phyloP scores from a whole-genome alignment of 1,140 invertebrate genomes.

The Cotesia vestalis region DNA sequence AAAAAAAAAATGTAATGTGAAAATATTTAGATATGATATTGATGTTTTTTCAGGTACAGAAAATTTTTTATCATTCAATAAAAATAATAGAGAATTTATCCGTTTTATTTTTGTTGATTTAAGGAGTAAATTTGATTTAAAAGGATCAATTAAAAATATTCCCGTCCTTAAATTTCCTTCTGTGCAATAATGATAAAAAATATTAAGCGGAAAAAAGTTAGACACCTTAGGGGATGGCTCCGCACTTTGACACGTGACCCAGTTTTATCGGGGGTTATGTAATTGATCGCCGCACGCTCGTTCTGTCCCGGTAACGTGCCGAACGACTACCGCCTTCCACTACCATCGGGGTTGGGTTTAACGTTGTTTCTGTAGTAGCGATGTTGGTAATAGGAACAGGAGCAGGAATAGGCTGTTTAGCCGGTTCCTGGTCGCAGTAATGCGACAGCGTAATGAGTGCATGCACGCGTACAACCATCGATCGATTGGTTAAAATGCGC shows the following conservation, averaged over 20 bases:
- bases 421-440: constrained; percentile 1
- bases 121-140: too few species aligned
- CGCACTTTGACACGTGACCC: constrained; percentile 63
- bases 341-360: too few species aligned
- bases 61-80: too few species aligned
- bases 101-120: too few species aligned
- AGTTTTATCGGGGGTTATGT: constrained; percentile 60
- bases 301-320: neutral
- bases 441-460: constrained; percentile 17
- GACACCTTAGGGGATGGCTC: constrained; percentile 59
- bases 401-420: neutral
- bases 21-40: too few species aligned
- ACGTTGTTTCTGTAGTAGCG: neutral
- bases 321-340: constrained; percentile 4
- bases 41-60: too few species aligned
- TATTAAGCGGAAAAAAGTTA: constrained; percentile 45
- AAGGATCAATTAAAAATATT: too few species aligned
- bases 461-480: constrained; percentile 27
- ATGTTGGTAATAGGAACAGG: neutral
- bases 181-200: constrained; percentile 43
- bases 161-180: too few species aligned
- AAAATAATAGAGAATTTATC: too few species aligned
- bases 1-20: too few species aligned
- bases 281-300: constrained; percentile 54
- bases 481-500: constrained; percentile 16